phyloP scores from a whole-genome alignment of 2,888 invertebrate genomes.

The Acanthopleura granulata region DNA sequence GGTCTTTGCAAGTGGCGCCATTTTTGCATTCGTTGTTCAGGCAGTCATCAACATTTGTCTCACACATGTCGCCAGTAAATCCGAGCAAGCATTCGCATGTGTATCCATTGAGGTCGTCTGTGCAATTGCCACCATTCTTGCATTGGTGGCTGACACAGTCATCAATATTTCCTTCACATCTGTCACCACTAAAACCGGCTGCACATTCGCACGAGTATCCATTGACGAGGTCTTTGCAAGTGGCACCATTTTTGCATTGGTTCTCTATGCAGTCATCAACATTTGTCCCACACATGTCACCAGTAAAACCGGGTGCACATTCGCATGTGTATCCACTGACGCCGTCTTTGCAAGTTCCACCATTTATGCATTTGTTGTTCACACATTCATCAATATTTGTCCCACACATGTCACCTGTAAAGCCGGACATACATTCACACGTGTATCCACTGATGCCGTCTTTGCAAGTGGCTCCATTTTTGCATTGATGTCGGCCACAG shows the following conservation, averaged over 20 bases:
- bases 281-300: not conserved
- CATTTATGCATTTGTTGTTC: conserved; percentile 30
- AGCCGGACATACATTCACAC: conserved; percentile 48
- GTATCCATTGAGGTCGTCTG: not conserved
- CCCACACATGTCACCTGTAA: conserved; percentile 35
- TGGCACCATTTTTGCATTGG: conserved; percentile 29
- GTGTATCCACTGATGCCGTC: conserved; percentile 31
- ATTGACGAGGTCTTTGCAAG: conserved; percentile 5
- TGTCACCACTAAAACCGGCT: not conserved
- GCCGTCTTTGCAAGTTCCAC: conserved; percentile 35
- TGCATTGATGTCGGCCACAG: too few relatives aligned
- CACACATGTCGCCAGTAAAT: conserved; percentile 14
- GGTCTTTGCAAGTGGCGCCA: not conserved
- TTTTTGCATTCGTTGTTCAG: not conserved
- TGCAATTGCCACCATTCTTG: too few relatives aligned
- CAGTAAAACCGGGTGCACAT: conserved; percentile 29
- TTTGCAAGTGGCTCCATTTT: conserved; percentile 25
- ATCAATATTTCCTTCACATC: conserved; percentile 51
- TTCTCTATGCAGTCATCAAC: not conserved
- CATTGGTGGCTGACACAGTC: conserved; percentile 36
- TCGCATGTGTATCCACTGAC: conserved; percentile 33
- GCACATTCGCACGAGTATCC: not conserved
- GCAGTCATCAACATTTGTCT: not conserved
- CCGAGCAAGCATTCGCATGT: not conserved
- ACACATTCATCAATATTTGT: conserved; percentile 40